phyloP scores from a whole-genome alignment of 53 echinoderm and acorn worm species.

The Hippasteria phrygiana region DNA sequence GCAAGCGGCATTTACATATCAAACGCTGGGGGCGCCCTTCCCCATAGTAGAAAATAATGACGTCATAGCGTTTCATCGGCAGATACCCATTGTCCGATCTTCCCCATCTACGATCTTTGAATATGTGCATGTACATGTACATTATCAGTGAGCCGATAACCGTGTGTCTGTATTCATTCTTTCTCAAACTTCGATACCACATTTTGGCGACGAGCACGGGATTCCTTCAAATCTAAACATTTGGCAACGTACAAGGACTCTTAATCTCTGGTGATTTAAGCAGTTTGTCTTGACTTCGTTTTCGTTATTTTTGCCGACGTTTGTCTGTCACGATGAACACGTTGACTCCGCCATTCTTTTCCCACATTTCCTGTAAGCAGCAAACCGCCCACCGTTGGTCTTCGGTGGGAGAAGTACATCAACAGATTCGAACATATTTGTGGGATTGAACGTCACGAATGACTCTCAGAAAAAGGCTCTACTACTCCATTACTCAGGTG shows the following conservation, averaged over 20 bases:
- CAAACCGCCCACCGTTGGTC: constrained; percentile 9
- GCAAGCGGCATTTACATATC: no score
- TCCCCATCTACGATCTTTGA: no score
- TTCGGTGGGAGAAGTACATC: constrained; percentile 57
- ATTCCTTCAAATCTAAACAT: constrained; percentile 23
- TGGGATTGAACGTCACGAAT: constrained; percentile 48
- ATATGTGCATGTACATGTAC: no score
- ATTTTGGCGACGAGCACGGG: constrained; percentile 33
- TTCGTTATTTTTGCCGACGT: background rate
- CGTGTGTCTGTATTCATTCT: background rate
- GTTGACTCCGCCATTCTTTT: constrained; percentile 29
- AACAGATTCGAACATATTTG: constrained; percentile 65
- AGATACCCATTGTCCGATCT: no score
- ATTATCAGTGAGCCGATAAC: background rate
- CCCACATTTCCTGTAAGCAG: constrained; percentile 1
- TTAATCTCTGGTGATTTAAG: constrained; percentile 3
- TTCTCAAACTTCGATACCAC: constrained; percentile 11
- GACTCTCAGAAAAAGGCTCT: constrained; percentile 51
- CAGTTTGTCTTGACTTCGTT: background rate
- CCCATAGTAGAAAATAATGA: no score
- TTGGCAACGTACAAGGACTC: constrained; percentile 10
- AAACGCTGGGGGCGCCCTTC: no score
- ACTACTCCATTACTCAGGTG: constrained; percentile 61
- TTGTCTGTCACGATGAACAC: background rate
- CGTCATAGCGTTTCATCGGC: no score